Base-by-base conservation (phyloP, 2,797 vertebrate genomes). In the Phoxinus dragarum region DNA sequence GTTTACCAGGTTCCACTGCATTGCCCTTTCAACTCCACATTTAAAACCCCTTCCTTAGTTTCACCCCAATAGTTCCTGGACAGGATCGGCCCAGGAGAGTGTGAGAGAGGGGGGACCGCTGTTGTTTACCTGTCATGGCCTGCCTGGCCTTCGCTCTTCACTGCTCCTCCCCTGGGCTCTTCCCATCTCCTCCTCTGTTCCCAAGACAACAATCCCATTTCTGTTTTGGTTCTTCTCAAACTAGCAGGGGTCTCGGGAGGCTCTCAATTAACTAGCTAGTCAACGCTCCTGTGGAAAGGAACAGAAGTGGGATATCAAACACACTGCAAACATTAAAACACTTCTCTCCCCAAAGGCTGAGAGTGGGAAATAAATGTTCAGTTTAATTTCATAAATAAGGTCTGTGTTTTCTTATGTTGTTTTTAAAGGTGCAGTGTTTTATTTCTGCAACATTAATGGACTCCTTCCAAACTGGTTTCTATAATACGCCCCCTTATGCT, bases 41-140 rank as follows among this genome's bases (percentile, higher is more conserved):
- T 84, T 82, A 85, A 85, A 77, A 31, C 72, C 68, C 44, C 40
- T 75, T 73, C 61, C 40, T 79, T 88, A 81, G 91, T 91, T 81
- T 89, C 89, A 88, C 87, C 68, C 87, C 82, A 85, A 56, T 90
- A 86, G 78, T 73, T 91, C 80, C 80, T 89, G 85, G 91, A 92
- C 89, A 90, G 90, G 91, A 69, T 84, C n/a, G 59, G 82, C 74
- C 88, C 52, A 40, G 80, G 84, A 88, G 84, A 89, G 86, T 68
- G 68, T 56, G 66, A 59, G 83, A 69, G 73, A 69, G n/a, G 54
- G 75, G 78, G 72, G 86, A 59, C 83, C 52, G 36, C 31, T 89
- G 82, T 90, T 90, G 87, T 89, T 91, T 91, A 92, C 89, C 89
- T 90, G 90, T 91, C 91, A 92, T 52, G 77, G 80, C 72, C 81